These are phyloP conservation scores for Xiphorhynchus erythropygius DNA, from an alignment of 2,797 vertebrate genomes.

Conservation along the genomic window DNA sequence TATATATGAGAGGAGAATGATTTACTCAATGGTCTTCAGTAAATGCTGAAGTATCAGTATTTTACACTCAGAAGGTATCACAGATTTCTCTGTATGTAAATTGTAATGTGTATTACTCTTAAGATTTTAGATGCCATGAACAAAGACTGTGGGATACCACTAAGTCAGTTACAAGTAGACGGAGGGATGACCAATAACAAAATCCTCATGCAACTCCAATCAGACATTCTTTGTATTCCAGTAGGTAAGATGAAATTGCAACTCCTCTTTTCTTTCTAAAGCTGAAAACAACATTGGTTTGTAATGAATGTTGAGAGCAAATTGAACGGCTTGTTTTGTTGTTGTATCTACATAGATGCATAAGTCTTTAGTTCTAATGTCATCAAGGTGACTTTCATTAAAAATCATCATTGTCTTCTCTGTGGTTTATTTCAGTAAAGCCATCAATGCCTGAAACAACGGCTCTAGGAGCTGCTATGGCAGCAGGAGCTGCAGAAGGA, in stretches of 20 bases:
- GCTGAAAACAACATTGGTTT: not conserved
- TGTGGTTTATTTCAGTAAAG: slow-evolving; percentile 82
- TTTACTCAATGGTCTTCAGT: not conserved
- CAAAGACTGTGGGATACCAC: slow-evolving; percentile 92
- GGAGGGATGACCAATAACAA: slow-evolving; percentile 97
- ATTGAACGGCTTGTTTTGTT: not conserved
- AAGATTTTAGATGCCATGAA: slow-evolving; percentile 98
- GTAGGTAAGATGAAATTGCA: slow-evolving; percentile 84
- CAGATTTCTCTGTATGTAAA: not conserved
- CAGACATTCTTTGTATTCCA: slow-evolving; percentile 95
- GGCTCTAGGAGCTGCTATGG: slow-evolving; percentile 95
- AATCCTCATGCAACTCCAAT: slow-evolving; percentile 95
- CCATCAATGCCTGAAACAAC: slow-evolving; percentile 98
- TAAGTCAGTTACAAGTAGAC: slow-evolving; percentile 92
- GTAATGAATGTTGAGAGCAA: not conserved
- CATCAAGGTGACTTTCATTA: not conserved
- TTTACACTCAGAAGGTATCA: not conserved
- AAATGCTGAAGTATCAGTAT: not conserved
- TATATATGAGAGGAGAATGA: not conserved
- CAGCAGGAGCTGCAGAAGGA: slow-evolving; percentile 94
- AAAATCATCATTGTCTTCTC: not conserved
- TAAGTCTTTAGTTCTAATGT: not conserved
- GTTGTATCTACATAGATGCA: not conserved
- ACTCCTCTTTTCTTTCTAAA: not conserved
- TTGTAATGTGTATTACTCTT: not conserved